phyloP scores from a whole-genome alignment of 1,140 invertebrate genomes.

The Hycleus cichorii region DNA sequence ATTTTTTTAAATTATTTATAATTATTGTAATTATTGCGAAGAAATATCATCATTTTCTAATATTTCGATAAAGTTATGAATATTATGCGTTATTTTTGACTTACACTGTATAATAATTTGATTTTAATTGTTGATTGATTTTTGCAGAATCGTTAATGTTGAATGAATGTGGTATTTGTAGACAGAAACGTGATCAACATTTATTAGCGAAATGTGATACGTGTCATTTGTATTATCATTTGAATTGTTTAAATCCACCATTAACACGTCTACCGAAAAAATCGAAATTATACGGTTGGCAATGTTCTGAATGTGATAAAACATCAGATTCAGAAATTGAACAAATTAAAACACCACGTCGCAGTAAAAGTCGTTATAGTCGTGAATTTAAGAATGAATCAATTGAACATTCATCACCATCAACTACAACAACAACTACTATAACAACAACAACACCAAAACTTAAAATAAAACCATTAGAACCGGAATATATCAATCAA shows the following conservation, averaged over 20 bases:
- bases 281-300: constrained; percentile 90
- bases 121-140: no score
- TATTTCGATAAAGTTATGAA: no score
- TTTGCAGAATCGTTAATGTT: constrained; percentile 33
- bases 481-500: constrained; percentile 29
- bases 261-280: constrained; percentile 89
- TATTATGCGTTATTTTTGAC: no score
- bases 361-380: constrained; percentile 63
- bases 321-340: constrained; percentile 70
- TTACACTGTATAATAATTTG: no score
- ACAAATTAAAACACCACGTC: constrained; percentile 68
- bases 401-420: constrained; percentile 21
- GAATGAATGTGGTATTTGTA: constrained; percentile 78
- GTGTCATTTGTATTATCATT: constrained; percentile 87
- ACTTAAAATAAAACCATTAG: constrained; percentile 52
- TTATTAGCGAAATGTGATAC: constrained; percentile 90
- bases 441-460: constrained; percentile 43
- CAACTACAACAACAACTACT: not conserved
- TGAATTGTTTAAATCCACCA: constrained; percentile 87
- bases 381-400: constrained; percentile 42
- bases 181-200: constrained; percentile 73
- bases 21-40: no score
- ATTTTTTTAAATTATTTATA: no score
- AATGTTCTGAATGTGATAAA: constrained; percentile 85
- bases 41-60: no score